Evolutionary conservation across 2,113 vertebrate genomes (phyloP), one percentile per base, ranked within the genome.

Genomic region (Heterotis niloticus): DNA sequence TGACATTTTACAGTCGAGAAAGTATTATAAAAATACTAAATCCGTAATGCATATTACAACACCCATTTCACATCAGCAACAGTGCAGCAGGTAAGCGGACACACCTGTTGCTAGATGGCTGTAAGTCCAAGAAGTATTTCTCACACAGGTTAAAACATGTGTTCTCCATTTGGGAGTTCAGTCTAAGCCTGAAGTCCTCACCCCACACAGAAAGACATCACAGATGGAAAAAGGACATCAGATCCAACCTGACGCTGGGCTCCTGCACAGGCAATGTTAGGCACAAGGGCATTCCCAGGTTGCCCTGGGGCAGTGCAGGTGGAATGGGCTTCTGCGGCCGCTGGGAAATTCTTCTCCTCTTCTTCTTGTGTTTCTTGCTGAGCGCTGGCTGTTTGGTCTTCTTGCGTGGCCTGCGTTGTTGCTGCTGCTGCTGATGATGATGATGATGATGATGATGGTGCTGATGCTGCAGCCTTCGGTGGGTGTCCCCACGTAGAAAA

Each of bases 341-440:
- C n/a, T 94, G 93, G 0, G 96, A 96, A 29, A 93, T 95, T 91
- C 95, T 94, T 84, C 96, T 92, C 86, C 94, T 92, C 91, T 98
- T 99, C 91, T 99, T 99, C 92, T 99, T 99, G 88, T 98, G 97
- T 96, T 99, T 99, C 96, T 99, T 99, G 93, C 96, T 98, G 90
- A 99, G 95, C 52, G 97, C 96, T 86, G 98, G 96, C 59, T 97
- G 97, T 91, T 99, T 99, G 1, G 96, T 97, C 95, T 99, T 99
- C 92, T 98, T 99, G 85, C 98, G 96, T 89, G 97, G 98, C 90
- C 98, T 98, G 84, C 96, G 95, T 91, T 96, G 97, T 86, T 97
- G 96, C 92, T 94, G 94, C 90, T 83, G 95, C 86, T 95, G 94
- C 88, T 95, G 95, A 90, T n/a, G n/a, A n/a, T n/a, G n/a, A n/a